These are phyloP conservation scores for Darwinula stevensoni DNA, from an alignment of 2,888 invertebrate genomes.

Conservation along the genomic window DNA sequence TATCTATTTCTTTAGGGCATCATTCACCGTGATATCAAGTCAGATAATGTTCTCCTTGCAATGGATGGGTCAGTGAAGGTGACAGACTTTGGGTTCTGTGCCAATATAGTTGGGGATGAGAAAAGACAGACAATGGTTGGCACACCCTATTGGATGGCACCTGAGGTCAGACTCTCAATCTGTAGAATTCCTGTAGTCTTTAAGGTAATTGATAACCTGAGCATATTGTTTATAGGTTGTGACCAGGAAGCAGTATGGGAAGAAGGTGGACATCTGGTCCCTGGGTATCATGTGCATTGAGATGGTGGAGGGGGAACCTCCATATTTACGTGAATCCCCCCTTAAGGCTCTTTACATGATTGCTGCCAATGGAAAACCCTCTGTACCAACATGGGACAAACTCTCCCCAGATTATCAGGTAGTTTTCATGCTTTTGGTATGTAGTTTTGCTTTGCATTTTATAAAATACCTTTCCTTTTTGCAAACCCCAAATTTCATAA, in stretches of 20 bases:
- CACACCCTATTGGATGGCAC: conserved; percentile 98
- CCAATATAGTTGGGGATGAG: conserved; percentile 74
- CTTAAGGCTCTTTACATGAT: conserved; percentile 73
- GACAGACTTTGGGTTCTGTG: conserved; percentile 93
- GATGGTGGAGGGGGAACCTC: conserved; percentile 90
- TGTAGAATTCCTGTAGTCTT: neutral
- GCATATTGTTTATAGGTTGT: conserved; percentile 33
- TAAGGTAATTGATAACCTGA: neutral
- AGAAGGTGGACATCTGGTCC: conserved; percentile 78
- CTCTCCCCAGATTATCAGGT: conserved; percentile 33
- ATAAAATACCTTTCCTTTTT: neutral
- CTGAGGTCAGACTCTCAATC: conserved; percentile 24
- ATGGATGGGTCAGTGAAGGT: conserved; percentile 76
- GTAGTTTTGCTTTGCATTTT: neutral
- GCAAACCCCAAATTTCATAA: no score
- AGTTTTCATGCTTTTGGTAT: no score
- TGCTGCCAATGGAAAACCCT: conserved; percentile 77
- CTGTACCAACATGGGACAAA: conserved; percentile 49
- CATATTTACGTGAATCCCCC: conserved; percentile 82
- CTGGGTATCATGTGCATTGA: conserved; percentile 95
- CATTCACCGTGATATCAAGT: conserved; percentile 83
- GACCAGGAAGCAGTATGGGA: conserved; percentile 70
- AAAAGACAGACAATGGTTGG: conserved; percentile 93
- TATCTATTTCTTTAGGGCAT: conserved; percentile 26
- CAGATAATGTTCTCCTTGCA: conserved; percentile 80